Evolutionary conservation across 1,140 invertebrate genomes (phyloP).

Genomic region (Drosophila biarmipes): DNA sequence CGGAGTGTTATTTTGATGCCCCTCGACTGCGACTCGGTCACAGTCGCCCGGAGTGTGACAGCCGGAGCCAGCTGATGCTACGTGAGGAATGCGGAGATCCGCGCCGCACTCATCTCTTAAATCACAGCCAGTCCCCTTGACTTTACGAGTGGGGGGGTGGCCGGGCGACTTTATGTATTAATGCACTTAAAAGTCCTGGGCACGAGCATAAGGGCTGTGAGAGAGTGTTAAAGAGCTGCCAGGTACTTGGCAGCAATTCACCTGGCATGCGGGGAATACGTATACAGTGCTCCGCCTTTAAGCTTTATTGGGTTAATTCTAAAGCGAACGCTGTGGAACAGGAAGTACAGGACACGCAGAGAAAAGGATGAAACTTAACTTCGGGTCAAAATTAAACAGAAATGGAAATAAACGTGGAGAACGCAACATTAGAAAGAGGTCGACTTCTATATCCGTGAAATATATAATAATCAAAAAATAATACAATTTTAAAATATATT

Average conservation of each 20-base stretch:
- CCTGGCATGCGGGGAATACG: constrained; percentile 25
- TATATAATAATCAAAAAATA: too few species aligned
- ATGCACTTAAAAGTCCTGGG: constrained; percentile 68
- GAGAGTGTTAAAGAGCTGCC: constrained; percentile 74
- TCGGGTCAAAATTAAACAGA: too few species aligned
- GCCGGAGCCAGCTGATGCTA: constrained; percentile 44
- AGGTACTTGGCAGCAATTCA: constrained; percentile 54
- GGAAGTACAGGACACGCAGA: constrained; percentile 1
- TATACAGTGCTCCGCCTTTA: constrained; percentile 30
- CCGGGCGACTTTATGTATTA: constrained; percentile 54
- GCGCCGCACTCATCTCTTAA: constrained; percentile 34
- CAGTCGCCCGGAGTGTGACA: constrained; percentile 28
- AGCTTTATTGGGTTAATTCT: constrained; percentile 58
- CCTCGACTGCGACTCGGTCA: constrained; percentile 15
- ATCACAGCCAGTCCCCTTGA: constrained; percentile 59
- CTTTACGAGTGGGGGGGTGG: constrained; percentile 44
- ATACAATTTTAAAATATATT: too few species aligned
- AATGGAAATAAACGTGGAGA: too few species aligned
- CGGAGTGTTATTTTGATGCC: constrained; percentile 30
- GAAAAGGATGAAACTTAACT: background rate
- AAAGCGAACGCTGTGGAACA: constrained; percentile 34
- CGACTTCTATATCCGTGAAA: too few species aligned
- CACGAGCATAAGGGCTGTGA: constrained; percentile 22
- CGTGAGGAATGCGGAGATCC: constrained; percentile 42
- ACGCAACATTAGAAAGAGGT: too few species aligned